Evolutionary conservation across 2,888 invertebrate genomes (phyloP).

Genomic region (Drosophila anomalata): DNA sequence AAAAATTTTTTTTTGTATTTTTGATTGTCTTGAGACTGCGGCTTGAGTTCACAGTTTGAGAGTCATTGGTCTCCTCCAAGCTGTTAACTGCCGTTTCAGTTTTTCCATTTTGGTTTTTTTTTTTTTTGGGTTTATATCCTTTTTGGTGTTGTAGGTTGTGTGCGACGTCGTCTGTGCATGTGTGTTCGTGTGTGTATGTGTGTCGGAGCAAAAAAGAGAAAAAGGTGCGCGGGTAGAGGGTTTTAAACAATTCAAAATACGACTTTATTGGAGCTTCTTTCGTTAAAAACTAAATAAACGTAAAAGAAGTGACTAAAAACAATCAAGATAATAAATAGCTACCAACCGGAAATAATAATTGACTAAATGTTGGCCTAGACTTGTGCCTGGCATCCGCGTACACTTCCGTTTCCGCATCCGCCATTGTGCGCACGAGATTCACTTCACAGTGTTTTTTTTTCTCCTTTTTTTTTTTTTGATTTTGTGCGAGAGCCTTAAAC

Average conservation of each 20-base stretch:
- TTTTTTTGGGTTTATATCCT: conserved; percentile 20
- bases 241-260: conserved; percentile 41
- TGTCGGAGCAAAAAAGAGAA: conserved; percentile 11
- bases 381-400: conserved; percentile 43
- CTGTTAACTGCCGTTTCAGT: conserved; percentile 28
- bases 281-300: conserved; percentile 39
- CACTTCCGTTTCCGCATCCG: conserved; percentile 12
- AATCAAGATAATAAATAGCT: conserved; percentile 58
- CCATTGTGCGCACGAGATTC: conserved; percentile 58
- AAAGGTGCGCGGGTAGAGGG: conserved; percentile 2
- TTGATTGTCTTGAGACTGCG: conserved; percentile 57
- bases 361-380: conserved; percentile 63
- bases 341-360: conserved; percentile 48
- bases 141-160: conserved; percentile 75
- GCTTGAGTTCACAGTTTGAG: conserved; percentile 18
- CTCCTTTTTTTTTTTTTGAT: background rate
- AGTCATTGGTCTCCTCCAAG: conserved; percentile 39
- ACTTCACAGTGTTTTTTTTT: conserved; percentile 30
- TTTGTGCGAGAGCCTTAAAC: conserved; percentile 60
- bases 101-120: conserved; percentile 18
- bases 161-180: conserved; percentile 52
- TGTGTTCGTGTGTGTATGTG: conserved; percentile 29
- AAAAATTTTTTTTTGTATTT: conserved; percentile 16
- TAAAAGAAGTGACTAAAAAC: conserved; percentile 57
- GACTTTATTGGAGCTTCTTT: conserved; percentile 54